Base-by-base conservation (phyloP, 2,888 invertebrate species). In the Camptogramma bilineatum region DNA sequence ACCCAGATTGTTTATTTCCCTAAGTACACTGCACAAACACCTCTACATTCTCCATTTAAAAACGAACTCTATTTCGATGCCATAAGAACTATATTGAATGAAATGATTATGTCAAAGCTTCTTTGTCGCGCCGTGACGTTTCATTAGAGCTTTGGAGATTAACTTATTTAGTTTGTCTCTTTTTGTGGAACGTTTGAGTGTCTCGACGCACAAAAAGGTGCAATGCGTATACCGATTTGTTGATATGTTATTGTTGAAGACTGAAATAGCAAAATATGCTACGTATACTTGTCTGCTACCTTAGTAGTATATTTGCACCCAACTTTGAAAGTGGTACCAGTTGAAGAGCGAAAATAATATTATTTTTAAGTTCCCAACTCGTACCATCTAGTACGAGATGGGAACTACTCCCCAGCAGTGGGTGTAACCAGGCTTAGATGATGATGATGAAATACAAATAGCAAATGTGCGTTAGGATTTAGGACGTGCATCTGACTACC, bases 71-170 rank as follows among this genome's bases (percentile, higher is more conserved):
- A 66, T 52, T 17, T 7, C 54, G 19, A 47, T 28, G 17, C 10
- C 8, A 9, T 16, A 55, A 42, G 47, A 53, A 34, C 53, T 39
- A 42, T 24, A 13, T 13, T 16, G 4, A 5, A 21, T 34, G 19
- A 60, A 51, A 19, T 46, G 13, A 24, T 39, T 24, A 28, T 56
- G 21, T 46, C 42, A 68, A 64, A 70, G 83, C 82, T 81, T 24
- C 82, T 81, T 58, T 58, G 83, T 85, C 86, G 73, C 85, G 68
- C 76, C 77, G 78, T 86, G 87, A 87, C 86, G 81, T 87, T 87
- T 87, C 86, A 88, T 90, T 87, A 87, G 79, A 82, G 82, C 76
- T 79, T n/a, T 75, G 64, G 71, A 84, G 87, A 88, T 88, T 88
- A 88, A 88, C 86, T 89, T 88, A 88, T 88, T 86, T 83, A 83